These are phyloP conservation scores for Blastomussa wellsi DNA, from an alignment of 92 coral and sea anemone species.

Conservation along the genomic window DNA sequence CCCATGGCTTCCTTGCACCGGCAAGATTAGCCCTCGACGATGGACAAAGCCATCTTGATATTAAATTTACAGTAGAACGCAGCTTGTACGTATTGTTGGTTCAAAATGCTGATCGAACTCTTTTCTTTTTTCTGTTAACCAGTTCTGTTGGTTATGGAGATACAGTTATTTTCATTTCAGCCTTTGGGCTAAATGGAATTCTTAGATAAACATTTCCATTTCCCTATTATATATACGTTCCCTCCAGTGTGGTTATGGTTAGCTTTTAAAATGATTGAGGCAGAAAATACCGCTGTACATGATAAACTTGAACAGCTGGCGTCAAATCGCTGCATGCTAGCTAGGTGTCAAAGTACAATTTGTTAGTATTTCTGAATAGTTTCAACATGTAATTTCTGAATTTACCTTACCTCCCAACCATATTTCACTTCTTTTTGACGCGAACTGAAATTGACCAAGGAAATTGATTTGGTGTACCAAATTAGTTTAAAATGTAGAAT, in stretches of 20 bases:
- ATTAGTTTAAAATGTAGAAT: too few species aligned
- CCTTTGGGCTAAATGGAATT: neutral
- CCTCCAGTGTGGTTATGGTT: neutral
- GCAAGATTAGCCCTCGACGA: neutral
- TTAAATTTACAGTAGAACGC: neutral
- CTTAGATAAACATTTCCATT: neutral
- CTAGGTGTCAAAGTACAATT: neutral
- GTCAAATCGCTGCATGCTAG: neutral
- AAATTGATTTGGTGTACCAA: too few species aligned
- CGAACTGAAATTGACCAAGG: neutral
- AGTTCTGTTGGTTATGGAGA: too few species aligned
- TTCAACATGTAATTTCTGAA: neutral
- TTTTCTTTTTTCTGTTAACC: too few species aligned
- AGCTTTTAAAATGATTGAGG: neutral
- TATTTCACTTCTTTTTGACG: too few species aligned
- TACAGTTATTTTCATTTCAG: neutral
- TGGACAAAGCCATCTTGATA: neutral
- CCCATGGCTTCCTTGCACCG: neutral
- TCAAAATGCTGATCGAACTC: too few species aligned
- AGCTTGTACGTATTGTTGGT: neutral
- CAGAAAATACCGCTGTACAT: neutral
- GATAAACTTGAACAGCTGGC: neutral
- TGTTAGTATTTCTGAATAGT: neutral
- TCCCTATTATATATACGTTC: neutral
- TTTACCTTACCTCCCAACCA: neutral